Evolutionary conservation across 2,113 vertebrate species (phyloP), one percentile per base, ranked within the genome.

Genomic region (Silurus meridionalis): DNA sequence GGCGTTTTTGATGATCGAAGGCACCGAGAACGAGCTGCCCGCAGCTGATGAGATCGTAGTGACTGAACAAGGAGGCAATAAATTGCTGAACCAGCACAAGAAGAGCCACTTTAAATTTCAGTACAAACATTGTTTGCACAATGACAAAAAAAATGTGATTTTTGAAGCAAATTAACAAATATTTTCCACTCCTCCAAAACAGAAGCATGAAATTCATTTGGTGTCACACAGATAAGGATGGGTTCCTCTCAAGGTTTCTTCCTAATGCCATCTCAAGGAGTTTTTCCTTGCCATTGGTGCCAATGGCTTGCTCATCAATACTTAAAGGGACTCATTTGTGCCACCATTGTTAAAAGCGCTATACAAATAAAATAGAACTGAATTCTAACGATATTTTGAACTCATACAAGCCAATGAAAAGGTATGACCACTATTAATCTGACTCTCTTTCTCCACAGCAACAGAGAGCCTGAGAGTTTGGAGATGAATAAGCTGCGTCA

Each of bases 401-500:
- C 13, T 2, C 14, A 46, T 17, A 8, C 28, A 53, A 77, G 74
- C 75, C 8, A 53, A 28, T 28, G 25, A 15, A 9, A 11, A 23
- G 25, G 28, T 48, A 25, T 28, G n/a, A 28, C 4, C 66, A 14
- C 17, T 37, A 69, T 15, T 58, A 25, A 83, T 66, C 28, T 61
- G n/a, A 53, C 6, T 67, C 5, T 79, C 5, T 90, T 8, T 21
- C 60, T 90, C 72, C 48, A 28, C 93, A 95, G 95, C 82, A 93
- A 87, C 90, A 91, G 92, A 92, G 95, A 94, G 91, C 92, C 95
- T 92, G 95, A 95, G 88, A 97, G 96, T 89, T 94, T 95, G 93
- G 95, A 97, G 87, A 98, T 98, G 97, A 97, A 97, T 94, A 98
- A 97, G 94, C 94, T 98, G 93, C 94, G 97, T 69, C 97, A 97